Evolutionary conservation across 2,888 invertebrate genomes (phyloP).

Genomic region (Elegia similella): DNA sequence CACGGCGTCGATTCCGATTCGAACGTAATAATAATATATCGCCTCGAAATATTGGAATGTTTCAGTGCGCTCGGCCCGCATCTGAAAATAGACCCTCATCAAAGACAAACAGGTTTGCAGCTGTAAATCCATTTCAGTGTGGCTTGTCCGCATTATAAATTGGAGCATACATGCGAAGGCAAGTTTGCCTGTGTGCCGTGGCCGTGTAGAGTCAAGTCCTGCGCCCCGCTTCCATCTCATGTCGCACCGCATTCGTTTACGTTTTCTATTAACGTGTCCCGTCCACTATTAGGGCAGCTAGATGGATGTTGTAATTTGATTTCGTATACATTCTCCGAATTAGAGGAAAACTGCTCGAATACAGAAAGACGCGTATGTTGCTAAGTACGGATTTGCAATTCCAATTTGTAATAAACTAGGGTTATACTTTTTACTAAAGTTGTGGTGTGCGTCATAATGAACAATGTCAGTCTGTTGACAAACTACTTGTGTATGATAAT

Average conservation of each 20-base stretch:
- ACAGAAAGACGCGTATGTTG: conserved; percentile 25
- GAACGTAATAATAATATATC: conserved; percentile 80
- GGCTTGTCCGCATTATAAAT: conserved; percentile 80
- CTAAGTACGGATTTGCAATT: conserved; percentile 29
- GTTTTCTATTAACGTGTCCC: conserved; percentile 72
- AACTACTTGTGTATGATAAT: conserved; percentile 69
- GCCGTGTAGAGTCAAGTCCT: conserved; percentile 43
- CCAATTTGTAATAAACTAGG: conserved; percentile 20
- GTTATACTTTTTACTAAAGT: conserved; percentile 23
- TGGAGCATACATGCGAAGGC: conserved; percentile 53
- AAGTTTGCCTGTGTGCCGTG: conserved; percentile 42
- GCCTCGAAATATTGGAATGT: conserved; percentile 77
- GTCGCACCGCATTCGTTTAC: conserved; percentile 64
- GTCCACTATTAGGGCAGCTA: conserved; percentile 62
- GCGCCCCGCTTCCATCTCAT: conserved; percentile 54
- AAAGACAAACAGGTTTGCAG: conserved; percentile 81
- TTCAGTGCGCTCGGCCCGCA: conserved; percentile 72
- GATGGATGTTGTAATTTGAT: conserved; percentile 69
- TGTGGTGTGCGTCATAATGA: conserved; percentile 38
- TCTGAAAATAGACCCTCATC: conserved; percentile 80
- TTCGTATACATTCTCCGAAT: conserved; percentile 56
- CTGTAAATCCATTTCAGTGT: conserved; percentile 81
- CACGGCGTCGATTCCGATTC: conserved; percentile 74
- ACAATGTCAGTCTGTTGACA: conserved; percentile 52
- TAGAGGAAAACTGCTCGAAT: conserved; percentile 43